Conservation (phyloP, 53 echinoderm and acorn worm species). For the Hippasteria phrygiana region DNA sequence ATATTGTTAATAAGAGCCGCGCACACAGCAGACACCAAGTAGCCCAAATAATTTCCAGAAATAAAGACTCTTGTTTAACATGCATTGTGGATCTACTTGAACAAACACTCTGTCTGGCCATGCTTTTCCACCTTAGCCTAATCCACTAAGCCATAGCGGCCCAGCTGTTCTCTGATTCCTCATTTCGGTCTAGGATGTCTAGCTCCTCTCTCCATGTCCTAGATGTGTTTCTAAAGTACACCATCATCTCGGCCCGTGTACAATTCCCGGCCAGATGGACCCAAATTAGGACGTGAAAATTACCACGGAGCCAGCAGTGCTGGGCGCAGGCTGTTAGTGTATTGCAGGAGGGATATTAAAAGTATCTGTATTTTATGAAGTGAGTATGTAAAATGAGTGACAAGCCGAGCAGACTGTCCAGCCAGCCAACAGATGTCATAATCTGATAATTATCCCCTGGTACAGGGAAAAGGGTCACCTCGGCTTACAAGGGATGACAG, state of each 20-base stretch:
- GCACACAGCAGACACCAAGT: no score
- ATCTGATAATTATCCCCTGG: slow-evolving; percentile 53
- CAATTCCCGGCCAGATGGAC: slow-evolving; percentile 55
- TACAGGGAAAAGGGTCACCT: slow-evolving; percentile 34
- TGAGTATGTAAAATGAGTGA: slow-evolving; percentile 63
- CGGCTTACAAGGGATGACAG: slow-evolving; percentile 18
- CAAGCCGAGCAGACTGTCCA: slow-evolving; percentile 31
- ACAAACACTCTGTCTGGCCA: slow-evolving; percentile 23
- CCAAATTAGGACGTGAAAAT: slow-evolving; percentile 37
- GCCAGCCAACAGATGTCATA: slow-evolving; percentile 59
- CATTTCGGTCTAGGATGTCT: neutral
- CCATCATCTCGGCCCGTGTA: neutral
- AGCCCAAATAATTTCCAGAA: neutral
- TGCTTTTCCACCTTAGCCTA: neutral
- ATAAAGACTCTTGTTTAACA: slow-evolving; percentile 2
- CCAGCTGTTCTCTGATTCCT: slow-evolving; percentile 38
- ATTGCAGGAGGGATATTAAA: slow-evolving; percentile 44
- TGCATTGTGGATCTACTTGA: slow-evolving; percentile 27
- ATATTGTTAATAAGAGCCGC: no score
- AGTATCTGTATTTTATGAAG: slow-evolving; percentile 39
- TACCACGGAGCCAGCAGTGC: slow-evolving; percentile 45
- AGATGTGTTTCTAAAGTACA: slow-evolving; percentile 16
- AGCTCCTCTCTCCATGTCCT: slow-evolving; percentile 17
- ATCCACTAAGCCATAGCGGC: slow-evolving; percentile 8
- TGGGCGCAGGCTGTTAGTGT: slow-evolving; percentile 55